A percentile compares a stretch with the other conserved stretches of the same genome.
These are phyloP conservation scores for Alcis repandata DNA, from an alignment of 2,888 invertebrate genomes.

Conservation along the genomic window DNA sequence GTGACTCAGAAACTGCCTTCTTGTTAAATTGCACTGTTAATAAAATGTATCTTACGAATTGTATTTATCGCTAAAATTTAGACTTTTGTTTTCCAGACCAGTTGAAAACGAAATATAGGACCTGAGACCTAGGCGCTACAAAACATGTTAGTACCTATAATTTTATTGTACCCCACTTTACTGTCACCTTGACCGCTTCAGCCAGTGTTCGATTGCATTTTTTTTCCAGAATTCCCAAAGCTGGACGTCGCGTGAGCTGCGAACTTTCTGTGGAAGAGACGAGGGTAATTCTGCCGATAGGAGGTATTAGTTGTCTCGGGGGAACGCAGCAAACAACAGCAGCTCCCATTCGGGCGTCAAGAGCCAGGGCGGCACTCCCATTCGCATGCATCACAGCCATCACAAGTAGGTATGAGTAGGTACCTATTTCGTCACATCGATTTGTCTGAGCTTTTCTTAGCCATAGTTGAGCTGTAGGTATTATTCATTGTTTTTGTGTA, in stretches of 20 bases:
- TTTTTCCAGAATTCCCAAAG: neutral
- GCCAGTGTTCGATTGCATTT: too few relatives aligned
- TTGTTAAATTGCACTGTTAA: too few relatives aligned
- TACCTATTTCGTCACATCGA: neutral
- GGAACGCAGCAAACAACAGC: slow-evolving; percentile 3
- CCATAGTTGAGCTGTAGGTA: neutral
- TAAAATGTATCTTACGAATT: too few relatives aligned
- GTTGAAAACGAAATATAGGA: neutral
- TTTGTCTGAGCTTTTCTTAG: neutral
- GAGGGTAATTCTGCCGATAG: neutral
- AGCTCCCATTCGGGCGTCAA: neutral
- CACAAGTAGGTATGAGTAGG: neutral
- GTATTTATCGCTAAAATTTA: too few relatives aligned
- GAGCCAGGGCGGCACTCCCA: slow-evolving; percentile 9
- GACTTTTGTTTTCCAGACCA: neutral
- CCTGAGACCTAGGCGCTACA: too few relatives aligned
- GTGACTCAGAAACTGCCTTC: too few relatives aligned
- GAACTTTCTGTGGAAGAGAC: neutral
- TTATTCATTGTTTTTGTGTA: neutral
- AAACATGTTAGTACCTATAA: too few relatives aligned
- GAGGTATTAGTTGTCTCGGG: slow-evolving; percentile 1
- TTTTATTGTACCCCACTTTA: too few relatives aligned
- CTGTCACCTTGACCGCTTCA: too few relatives aligned
- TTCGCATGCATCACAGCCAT: slow-evolving; percentile 11
- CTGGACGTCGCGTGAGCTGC: neutral